Conservation (phyloP, 2,113 vertebrate genomes). For the human region GRCh38 chr22:18072501-18073000, state of each 20-base stretch:
- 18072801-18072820: not conserved
- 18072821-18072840: not conserved
- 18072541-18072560: not conserved
- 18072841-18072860: not conserved
- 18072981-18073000: not conserved
- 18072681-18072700: not conserved
- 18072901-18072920: not conserved
- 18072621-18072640: not conserved
- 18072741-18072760: slow-evolving; percentile 3
- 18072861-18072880: not conserved
- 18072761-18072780: not conserved
- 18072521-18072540: not conserved
- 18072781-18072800: not conserved
- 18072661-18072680: not conserved
- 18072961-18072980: not conserved
- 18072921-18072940: too few relatives aligned
- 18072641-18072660: not conserved
- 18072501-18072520: not conserved
- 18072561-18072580: not conserved
- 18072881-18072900: not conserved
- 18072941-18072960: not conserved
- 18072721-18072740: not conserved
- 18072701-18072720: not conserved
- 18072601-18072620: not conserved
- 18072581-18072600: not conserved